Evolutionary conservation across 2,888 invertebrate species (phyloP).

Genomic region (Mimas tiliae): DNA sequence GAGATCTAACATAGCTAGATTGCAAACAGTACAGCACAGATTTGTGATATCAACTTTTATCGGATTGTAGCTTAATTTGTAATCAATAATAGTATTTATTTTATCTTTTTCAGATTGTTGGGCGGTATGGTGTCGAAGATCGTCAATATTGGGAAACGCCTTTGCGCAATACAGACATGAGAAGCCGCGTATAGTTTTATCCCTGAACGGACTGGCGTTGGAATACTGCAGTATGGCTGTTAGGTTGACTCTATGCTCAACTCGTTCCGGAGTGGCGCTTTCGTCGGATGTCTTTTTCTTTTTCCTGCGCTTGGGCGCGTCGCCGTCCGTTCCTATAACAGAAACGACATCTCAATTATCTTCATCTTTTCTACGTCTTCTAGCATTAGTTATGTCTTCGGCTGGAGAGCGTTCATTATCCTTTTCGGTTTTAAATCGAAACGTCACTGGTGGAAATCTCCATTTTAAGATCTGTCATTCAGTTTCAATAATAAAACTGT

Average conservation of each 20-base stretch:
- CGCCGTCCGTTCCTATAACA: conserved; percentile 79
- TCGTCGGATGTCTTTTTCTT: conserved; percentile 72
- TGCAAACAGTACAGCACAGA: conserved; percentile 66
- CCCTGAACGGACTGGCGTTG: conserved; percentile 78
- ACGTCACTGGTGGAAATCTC: not conserved
- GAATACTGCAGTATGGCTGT: conserved; percentile 77
- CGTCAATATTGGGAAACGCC: conserved; percentile 66
- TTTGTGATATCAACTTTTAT: conserved; percentile 78
- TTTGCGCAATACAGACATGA: conserved; percentile 78
- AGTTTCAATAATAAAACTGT: not conserved
- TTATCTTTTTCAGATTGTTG: conserved; percentile 71
- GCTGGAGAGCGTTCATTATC: conserved; percentile 1
- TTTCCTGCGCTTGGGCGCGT: conserved; percentile 68
- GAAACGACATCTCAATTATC: conserved; percentile 80
- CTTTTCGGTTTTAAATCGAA: not conserved
- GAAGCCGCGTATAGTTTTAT: conserved; percentile 76
- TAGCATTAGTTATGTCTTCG: conserved; percentile 26
- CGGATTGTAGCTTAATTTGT: conserved; percentile 78
- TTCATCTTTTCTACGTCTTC: conserved; percentile 50
- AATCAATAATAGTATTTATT: conserved; percentile 76
- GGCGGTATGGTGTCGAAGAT: conserved; percentile 67
- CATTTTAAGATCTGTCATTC: not conserved
- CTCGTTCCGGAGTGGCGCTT: conserved; percentile 78
- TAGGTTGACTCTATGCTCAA: conserved; percentile 78
- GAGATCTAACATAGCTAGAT: conserved; percentile 64